These are phyloP conservation scores for Maniola hyperantus DNA, from an alignment of 2,888 invertebrate genomes.

Conservation along the genomic window DNA sequence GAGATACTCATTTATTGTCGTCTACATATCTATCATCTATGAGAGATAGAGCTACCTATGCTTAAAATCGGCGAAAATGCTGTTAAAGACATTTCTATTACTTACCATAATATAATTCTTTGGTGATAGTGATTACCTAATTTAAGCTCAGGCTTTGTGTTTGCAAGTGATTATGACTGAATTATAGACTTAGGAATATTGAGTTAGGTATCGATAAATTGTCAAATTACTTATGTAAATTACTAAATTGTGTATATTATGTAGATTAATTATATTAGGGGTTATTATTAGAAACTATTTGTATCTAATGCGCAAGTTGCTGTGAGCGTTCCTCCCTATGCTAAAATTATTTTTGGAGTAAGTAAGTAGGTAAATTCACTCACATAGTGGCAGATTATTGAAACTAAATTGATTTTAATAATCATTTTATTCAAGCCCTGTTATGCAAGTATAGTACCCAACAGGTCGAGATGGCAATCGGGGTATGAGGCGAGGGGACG, in stretches of 20 bases:
- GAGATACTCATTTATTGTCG: too few species aligned
- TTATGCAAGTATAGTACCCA: too few species aligned
- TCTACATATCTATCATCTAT: too few species aligned
- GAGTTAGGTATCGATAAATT: conserved; percentile 11
- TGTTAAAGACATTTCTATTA: background rate
- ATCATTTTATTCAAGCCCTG: too few species aligned
- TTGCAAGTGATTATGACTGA: conserved; percentile 24
- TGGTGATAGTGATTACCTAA: background rate
- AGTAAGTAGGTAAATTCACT: too few species aligned
- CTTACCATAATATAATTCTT: conserved; percentile 21
- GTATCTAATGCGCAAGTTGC: background rate
- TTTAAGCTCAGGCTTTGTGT: conserved; percentile 19
- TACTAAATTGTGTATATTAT: background rate
- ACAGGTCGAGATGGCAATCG: too few species aligned
- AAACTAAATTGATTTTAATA: too few species aligned
- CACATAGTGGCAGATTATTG: too few species aligned
- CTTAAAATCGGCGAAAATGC: too few species aligned
- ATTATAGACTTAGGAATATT: conserved; percentile 13
- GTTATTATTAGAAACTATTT: background rate
- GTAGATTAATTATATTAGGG: background rate
- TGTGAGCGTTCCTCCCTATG: background rate
- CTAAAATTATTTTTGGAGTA: too few species aligned
- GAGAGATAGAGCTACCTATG: too few species aligned
- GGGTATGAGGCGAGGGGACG: too few species aligned
- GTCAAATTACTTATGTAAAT: conserved; percentile 7